Percentiles rank a stretch among this genome's conserved stretches.
Evolutionary conservation across 1,140 invertebrate genomes (phyloP).

Genomic region (Heliconius hermathena): DNA sequence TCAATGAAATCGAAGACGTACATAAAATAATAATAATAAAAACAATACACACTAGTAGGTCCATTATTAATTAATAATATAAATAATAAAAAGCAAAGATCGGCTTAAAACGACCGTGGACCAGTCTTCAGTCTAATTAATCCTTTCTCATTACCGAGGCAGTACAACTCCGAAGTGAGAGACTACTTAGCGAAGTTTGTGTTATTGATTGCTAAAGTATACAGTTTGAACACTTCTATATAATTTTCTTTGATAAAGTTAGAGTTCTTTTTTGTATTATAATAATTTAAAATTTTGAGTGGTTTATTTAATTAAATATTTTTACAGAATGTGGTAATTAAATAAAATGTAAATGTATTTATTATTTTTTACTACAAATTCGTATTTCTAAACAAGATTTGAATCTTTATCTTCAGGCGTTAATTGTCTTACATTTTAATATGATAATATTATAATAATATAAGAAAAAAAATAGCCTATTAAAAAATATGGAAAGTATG

Average conservation of each 20-base stretch:
- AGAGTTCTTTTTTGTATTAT: not conserved
- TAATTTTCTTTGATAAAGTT: slow-evolving; percentile 13
- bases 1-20: not conserved
- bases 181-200: slow-evolving; percentile 34
- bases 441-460: too few relatives aligned
- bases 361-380: too few relatives aligned
- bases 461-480: too few relatives aligned
- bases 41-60: not conserved
- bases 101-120: not conserved
- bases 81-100: slow-evolving; percentile 6
- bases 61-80: not conserved
- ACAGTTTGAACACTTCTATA: slow-evolving; percentile 12
- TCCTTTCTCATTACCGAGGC: slow-evolving; percentile 41
- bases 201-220: slow-evolving; percentile 19
- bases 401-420: too few relatives aligned
- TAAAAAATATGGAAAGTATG: too few relatives aligned
- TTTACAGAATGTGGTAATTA: too few relatives aligned
- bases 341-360: too few relatives aligned
- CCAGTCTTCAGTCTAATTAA: slow-evolving; percentile 35
- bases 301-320: not conserved
- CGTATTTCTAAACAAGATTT: too few relatives aligned
- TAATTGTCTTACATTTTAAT: too few relatives aligned
- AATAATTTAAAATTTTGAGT: not conserved
- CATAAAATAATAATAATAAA: not conserved
- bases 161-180: slow-evolving; percentile 31